Base-by-base conservation (phyloP, 2,888 invertebrate species). In the Heteromyza rotundicornis region DNA sequence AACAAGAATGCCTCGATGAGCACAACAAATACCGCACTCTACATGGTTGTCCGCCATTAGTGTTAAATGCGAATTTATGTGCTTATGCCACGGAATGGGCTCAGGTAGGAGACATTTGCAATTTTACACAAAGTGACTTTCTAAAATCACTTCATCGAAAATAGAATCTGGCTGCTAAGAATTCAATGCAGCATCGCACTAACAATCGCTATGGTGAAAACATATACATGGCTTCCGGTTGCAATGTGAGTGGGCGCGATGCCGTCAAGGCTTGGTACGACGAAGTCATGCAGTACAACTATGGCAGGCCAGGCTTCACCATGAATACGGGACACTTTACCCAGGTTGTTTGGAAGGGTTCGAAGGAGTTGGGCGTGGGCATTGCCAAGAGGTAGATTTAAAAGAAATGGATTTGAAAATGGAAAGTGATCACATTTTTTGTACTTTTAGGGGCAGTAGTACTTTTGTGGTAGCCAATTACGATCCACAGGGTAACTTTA, bases 401-500 rank as follows among this genome's bases (percentile, higher is more conserved):
- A 32, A 16, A 27, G 3, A 40, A 47, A 23, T 52, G 40, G 1
- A 57, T 62, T 47, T 62, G 62, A n/a, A n/a, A n/a, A n/a, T n/a
- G n/a, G n/a, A n/a, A n/a, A n/a, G n/a, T n/a, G n/a, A n/a, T n/a
- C n/a, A n/a, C n/a, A n/a, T n/a, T n/a, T n/a, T n/a, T n/a, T n/a
- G n/a, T n/a, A n/a, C n/a, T n/a, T n/a, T n/a, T n/a, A n/a, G n/a
- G n/a, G n/a, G n/a, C n/a, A n/a, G n/a, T n/a, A n/a, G n/a, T n/a
- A n/a, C n/a, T n/a, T n/a, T n/a, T 72, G 94, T 96, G 0, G 96
- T 97, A 1, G 94, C 92, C 35, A 92, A 95, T 81, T 97, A 97
- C 80, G 88, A 88, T 72, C 97, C 97, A 0, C 91, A 96, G 0
- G 97, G 96, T 1, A 97, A 97, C 81, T 89, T 91, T 68, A 85